Evolutionary conservation across 2,888 invertebrate species (phyloP), one percentile per base, ranked within the genome.

Genomic region (Osedax frankpressi): DNA sequence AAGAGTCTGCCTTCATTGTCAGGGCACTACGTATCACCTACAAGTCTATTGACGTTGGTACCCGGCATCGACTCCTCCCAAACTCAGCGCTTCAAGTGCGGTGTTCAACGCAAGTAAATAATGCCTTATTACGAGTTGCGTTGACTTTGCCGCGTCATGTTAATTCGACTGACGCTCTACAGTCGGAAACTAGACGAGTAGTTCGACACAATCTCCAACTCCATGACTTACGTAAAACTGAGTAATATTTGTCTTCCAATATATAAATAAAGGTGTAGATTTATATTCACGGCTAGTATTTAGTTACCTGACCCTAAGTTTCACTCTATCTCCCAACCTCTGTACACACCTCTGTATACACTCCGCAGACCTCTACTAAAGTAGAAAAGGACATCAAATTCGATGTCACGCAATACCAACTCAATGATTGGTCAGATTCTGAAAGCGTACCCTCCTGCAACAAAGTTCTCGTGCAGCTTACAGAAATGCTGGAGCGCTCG

Each of bases 401-500:
- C 26, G 73, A 71, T 62, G 74, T 77, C 44, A 75, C 71, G 65
- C 77, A 77, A 70, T 76, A 77, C 72, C 77, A 77, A 74, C 73
- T 77, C n/a, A 75, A 65, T 44, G 60, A 68, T 30, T 78, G 78
- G 78, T 69, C 75, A 19, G 29, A 27, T 0, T 75, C 73, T 3
- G 60, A 14, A 2, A 2, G 29, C 2, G n/a, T 63, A 3, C 78
- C 78, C 1, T 30, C 67, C 19, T 72, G 70, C 60, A 70, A 71
- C 65, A 70, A 70, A 3, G 69, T 76, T 30, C 62, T 78, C 59
- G 74, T 78, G 27, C 28, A 73, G 2, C 72, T 78, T 26, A 76
- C 76, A 25, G 77, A 77, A 27, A 69, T 75, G 2, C 75, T 78
- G 24, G 77, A 77, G 67, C 62, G 72, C 27, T 77, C 77, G 27